Conservation (phyloP, 2,797 vertebrate genomes). For the Hephaestus fuliginosus region DNA sequence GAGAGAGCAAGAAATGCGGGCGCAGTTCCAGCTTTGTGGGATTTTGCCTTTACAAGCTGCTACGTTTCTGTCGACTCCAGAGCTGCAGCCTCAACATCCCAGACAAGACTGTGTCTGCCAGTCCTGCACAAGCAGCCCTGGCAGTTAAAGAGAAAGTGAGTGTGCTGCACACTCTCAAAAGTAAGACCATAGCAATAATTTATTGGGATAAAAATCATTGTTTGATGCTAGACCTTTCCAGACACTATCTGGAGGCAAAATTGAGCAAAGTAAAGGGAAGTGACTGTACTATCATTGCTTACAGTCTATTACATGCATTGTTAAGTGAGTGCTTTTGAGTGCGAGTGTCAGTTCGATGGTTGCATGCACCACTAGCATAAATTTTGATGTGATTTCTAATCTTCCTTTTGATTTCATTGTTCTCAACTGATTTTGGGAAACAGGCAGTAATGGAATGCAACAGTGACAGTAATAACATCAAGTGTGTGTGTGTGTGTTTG, state of each 20-base stretch:
- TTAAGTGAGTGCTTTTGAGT: slow-evolving; percentile 1
- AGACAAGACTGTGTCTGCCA: slow-evolving; percentile 19
- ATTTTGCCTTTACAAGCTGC: slow-evolving; percentile 33
- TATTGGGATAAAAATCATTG: not conserved
- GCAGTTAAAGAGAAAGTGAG: slow-evolving; percentile 14
- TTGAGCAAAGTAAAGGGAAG: not conserved
- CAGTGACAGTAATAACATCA: slow-evolving; percentile 23
- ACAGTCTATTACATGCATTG: not conserved
- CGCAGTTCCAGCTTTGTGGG: slow-evolving; percentile 40
- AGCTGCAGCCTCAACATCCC: slow-evolving; percentile 43
- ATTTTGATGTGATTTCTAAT: slow-evolving; percentile 1
- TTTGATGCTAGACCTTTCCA: not conserved
- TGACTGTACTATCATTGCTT: not conserved
- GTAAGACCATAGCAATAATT: not conserved
- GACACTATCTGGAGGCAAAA: not conserved
- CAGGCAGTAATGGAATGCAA: slow-evolving; percentile 19
- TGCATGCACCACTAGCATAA: slow-evolving; percentile 9
- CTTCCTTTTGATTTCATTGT: slow-evolving; percentile 27
- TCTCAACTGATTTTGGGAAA: slow-evolving; percentile 28
- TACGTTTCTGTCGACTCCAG: slow-evolving; percentile 25
- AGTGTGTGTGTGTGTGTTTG: slow-evolving; percentile 7
- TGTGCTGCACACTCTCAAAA: not conserved
- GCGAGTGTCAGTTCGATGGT: not conserved
- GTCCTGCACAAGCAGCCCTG: slow-evolving; percentile 16
- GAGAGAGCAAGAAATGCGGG: not conserved